Evolutionary conservation across 2,113 vertebrate species (phyloP).

Genomic region (Lepus americanus): DNA sequence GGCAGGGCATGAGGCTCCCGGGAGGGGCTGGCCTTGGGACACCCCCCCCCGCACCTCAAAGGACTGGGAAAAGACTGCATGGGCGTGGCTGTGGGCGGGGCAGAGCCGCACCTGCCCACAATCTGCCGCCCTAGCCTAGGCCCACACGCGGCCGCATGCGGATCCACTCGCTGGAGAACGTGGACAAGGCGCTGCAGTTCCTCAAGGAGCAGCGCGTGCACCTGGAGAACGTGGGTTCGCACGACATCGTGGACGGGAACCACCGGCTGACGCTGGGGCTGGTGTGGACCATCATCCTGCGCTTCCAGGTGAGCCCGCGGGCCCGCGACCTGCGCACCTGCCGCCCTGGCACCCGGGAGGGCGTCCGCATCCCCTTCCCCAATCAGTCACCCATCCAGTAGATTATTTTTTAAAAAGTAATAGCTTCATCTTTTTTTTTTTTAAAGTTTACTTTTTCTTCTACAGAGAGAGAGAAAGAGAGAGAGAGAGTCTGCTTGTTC

Average conservation of each 20-base stretch:
- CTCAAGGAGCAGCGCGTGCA: conserved; percentile 98
- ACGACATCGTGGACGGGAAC: conserved; percentile 97
- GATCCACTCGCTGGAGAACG: conserved; percentile 98
- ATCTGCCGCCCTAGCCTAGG: conserved; percentile 88
- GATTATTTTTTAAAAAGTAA: too few relatives aligned
- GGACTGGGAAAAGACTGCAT: not conserved
- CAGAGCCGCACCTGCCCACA: not conserved
- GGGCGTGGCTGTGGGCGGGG: not conserved
- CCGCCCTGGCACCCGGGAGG: not conserved
- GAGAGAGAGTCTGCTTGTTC: too few relatives aligned
- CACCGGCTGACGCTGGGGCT: conserved; percentile 96
- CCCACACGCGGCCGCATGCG: conserved; percentile 96
- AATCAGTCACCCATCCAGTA: not conserved
- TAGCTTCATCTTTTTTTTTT: too few relatives aligned
- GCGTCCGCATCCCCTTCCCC: not conserved
- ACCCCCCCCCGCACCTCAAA: too few relatives aligned
- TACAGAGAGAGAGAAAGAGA: too few relatives aligned
- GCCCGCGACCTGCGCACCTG: not conserved
- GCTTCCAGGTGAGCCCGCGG: conserved; percentile 92
- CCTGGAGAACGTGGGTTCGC: conserved; percentile 97
- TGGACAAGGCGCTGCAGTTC: conserved; percentile 97
- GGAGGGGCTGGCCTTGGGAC: too few relatives aligned
- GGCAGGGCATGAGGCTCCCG: too few relatives aligned
- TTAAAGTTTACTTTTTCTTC: too few relatives aligned
- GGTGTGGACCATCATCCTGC: conserved; percentile 97